phyloP scores from a whole-genome alignment of 2,888 invertebrate genomes.

The Gryllus longicercus region DNA sequence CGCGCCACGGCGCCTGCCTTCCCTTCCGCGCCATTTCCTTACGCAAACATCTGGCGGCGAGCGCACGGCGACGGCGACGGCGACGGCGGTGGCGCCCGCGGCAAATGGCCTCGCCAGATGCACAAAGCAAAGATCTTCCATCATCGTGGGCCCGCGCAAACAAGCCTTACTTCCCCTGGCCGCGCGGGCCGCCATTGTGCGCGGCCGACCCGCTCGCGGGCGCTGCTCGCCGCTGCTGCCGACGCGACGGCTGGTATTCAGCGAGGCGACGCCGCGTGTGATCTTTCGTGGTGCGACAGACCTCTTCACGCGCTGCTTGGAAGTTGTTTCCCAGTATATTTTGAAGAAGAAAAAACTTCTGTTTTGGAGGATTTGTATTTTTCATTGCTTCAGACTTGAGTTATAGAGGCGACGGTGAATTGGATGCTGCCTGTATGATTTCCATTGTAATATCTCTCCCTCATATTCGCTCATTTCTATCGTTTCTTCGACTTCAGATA shows the following conservation, averaged over 20 bases:
- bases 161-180: not conserved
- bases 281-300: no score
- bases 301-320: no score
- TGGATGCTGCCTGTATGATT: no score
- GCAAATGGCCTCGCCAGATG: slow-evolving; percentile 3
- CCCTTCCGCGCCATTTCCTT: slow-evolving; percentile 8
- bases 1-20: not conserved
- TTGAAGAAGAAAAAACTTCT: no score
- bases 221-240: not conserved
- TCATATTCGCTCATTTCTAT: no score
- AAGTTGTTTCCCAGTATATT: no score
- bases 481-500: no score
- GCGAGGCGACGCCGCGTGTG: not conserved
- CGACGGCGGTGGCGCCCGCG: slow-evolving; percentile 1
- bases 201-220: not conserved
- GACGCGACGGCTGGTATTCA: not conserved
- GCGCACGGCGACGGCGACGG: not conserved
- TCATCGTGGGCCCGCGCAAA: not conserved
- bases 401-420: no score
- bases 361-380: no score
- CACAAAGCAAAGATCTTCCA: slow-evolving; percentile 17
- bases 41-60: not conserved
- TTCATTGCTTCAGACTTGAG: no score
- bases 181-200: not conserved
- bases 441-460: no score